A percentile compares a stretch with the other conserved stretches of the same genome.
Evolutionary conservation across 1,140 invertebrate species (phyloP).

Genomic region (Drosophila asahinai): DNA sequence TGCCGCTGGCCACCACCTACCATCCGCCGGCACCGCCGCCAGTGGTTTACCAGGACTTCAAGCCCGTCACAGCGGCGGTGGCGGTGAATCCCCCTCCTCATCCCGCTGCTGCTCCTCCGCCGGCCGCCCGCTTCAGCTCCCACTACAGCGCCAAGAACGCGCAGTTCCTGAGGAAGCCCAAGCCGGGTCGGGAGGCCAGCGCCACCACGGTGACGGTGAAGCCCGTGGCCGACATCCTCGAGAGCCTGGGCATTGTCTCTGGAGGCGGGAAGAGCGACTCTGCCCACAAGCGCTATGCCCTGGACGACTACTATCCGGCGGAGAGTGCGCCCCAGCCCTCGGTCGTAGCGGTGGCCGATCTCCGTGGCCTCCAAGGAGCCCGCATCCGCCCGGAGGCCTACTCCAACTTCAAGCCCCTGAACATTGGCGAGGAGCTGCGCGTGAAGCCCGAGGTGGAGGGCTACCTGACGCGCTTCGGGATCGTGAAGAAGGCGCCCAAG

Average conservation of each 20-base stretch:
- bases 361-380: slow-evolving; percentile 65
- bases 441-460: slow-evolving; percentile 82
- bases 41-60: slow-evolving; percentile 72
- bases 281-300: slow-evolving; percentile 64
- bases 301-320: slow-evolving; percentile 78
- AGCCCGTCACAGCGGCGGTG: slow-evolving; percentile 43
- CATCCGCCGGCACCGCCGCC: slow-evolving; percentile 72
- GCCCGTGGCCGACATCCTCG: slow-evolving; percentile 76
- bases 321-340: slow-evolving; percentile 76
- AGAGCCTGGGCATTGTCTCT: slow-evolving; percentile 77
- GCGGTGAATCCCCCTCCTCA: background rate
- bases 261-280: slow-evolving; percentile 24
- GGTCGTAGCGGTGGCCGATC: slow-evolving; percentile 66
- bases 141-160: slow-evolving; percentile 81
- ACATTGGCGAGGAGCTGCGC: slow-evolving; percentile 79
- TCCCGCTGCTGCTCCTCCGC: background rate
- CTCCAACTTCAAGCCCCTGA: slow-evolving; percentile 77
- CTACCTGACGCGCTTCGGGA: slow-evolving; percentile 81
- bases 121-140: slow-evolving; percentile 71
- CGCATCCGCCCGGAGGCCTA: slow-evolving; percentile 78
- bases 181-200: background rate
- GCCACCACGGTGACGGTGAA: slow-evolving; percentile 57
- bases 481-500: slow-evolving; percentile 74
- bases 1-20: slow-evolving; percentile 76
- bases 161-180: slow-evolving; percentile 70